phyloP scores from a whole-genome alignment of 2,888 invertebrate genomes.

The Caenorhabditis japonica region DNA sequence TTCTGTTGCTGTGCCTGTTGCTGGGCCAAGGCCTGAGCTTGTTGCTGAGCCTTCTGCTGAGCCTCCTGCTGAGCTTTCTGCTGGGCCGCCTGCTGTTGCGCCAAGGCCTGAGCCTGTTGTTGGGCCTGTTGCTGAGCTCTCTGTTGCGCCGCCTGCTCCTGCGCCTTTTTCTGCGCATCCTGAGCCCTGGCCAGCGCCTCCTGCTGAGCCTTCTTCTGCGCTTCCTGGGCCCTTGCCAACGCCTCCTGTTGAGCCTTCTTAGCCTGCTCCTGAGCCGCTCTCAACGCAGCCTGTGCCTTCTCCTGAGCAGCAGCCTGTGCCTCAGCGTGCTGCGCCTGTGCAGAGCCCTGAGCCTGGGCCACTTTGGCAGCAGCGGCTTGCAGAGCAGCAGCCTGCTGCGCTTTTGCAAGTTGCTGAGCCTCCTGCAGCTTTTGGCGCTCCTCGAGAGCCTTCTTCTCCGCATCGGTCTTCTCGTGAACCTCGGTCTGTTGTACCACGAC shows the following conservation, averaged over 20 bases:
- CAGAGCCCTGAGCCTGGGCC: slow-evolving; percentile 50
- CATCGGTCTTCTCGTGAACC: slow-evolving; percentile 50
- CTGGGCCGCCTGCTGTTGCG: slow-evolving; percentile 22
- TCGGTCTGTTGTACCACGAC: slow-evolving; percentile 43
- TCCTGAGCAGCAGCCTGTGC: slow-evolving; percentile 25
- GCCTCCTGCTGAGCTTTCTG: slow-evolving; percentile 33
- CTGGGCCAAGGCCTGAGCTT: slow-evolving; percentile 44
- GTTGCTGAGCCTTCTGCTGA: slow-evolving; percentile 44
- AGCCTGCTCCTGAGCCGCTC: slow-evolving; percentile 49
- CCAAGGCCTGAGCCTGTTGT: slow-evolving; percentile 12
- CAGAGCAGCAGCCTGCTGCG: slow-evolving; percentile 61
- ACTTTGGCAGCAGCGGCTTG: slow-evolving; percentile 61
- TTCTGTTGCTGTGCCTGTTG: slow-evolving; percentile 27
- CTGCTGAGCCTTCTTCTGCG: slow-evolving; percentile 54
- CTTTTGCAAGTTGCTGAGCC: slow-evolving; percentile 58
- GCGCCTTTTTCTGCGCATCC: slow-evolving; percentile 64
- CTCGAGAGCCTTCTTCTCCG: slow-evolving; percentile 57
- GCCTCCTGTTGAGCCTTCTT: slow-evolving; percentile 19
- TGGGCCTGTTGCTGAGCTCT: slow-evolving; percentile 28
- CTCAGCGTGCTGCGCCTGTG: slow-evolving; percentile 10
- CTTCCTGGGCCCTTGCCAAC: slow-evolving; percentile 14
- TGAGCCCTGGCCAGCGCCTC: slow-evolving; percentile 66
- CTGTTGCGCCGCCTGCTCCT: slow-evolving; percentile 42
- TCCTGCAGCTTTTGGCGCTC: slow-evolving; percentile 57
- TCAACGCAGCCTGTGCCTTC: slow-evolving; percentile 29